Evolutionary conservation across 2,888 invertebrate genomes (phyloP).

Genomic region (Clitarchus hookeri): DNA sequence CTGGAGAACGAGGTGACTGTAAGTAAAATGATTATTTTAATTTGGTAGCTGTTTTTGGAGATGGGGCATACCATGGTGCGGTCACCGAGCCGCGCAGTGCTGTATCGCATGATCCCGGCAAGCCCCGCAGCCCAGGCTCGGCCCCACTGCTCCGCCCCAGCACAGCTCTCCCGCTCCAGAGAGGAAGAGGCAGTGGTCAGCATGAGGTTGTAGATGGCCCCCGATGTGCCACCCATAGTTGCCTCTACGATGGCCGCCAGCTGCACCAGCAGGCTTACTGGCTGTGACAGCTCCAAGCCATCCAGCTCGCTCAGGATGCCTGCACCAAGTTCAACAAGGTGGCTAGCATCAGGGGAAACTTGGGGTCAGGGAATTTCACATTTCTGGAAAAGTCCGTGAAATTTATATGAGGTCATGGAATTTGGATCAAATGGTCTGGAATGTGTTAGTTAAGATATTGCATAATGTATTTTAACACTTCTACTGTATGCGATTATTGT

Average conservation of each 20-base stretch:
- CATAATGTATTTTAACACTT: too few species aligned
- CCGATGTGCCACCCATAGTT: conserved; percentile 78
- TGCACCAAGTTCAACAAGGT: conserved; percentile 11
- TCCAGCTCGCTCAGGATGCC: conserved; percentile 27
- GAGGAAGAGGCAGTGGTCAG: conserved; percentile 64
- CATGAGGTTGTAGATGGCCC: conserved; percentile 77
- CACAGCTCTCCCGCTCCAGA: conserved; percentile 29
- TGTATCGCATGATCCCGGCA: conserved; percentile 67
- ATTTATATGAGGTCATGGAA: too few species aligned
- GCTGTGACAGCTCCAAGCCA: conserved; percentile 45
- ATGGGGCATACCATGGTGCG: conserved; percentile 76
- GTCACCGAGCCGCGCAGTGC: conserved; percentile 73
- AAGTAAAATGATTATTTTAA: too few species aligned
- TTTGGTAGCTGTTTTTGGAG: too few species aligned
- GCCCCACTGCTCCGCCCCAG: conserved; percentile 55
- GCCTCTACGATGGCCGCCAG: conserved; percentile 64
- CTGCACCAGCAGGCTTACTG: conserved; percentile 43
- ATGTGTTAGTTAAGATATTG: too few species aligned
- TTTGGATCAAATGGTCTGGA: too few species aligned
- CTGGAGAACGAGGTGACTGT: too few species aligned
- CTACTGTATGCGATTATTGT: too few species aligned
- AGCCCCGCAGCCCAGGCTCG: conserved; percentile 61
- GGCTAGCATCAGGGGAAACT: too few species aligned
- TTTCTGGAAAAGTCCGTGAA: too few species aligned
- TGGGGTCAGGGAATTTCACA: too few species aligned